Evolutionary conservation across 2,888 invertebrate species (phyloP).

Genomic region (Rugalucina vietnamica): DNA sequence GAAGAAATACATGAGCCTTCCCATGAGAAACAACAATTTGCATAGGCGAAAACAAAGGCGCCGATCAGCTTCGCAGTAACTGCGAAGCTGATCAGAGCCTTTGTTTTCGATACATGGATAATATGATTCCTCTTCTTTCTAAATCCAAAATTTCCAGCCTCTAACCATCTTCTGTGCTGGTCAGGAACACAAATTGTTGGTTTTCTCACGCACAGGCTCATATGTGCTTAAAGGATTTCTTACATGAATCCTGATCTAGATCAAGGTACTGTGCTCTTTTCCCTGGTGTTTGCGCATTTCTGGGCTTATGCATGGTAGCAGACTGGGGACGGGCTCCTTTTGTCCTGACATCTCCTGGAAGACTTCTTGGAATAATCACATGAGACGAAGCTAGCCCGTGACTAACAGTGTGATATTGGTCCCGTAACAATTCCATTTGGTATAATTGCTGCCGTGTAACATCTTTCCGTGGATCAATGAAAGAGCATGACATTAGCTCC

Average conservation of each 20-base stretch:
- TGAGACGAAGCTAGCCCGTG: conserved; percentile 67
- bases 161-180: too few relatives aligned
- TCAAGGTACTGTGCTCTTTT: background rate
- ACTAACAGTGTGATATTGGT: conserved; percentile 66
- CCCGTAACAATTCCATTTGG: conserved; percentile 71
- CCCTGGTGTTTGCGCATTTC: background rate
- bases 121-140: too few relatives aligned
- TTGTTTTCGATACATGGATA: too few relatives aligned
- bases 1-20: too few relatives aligned
- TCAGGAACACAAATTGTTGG: too few relatives aligned
- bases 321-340: conserved; percentile 43
- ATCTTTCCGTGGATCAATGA: conserved; percentile 63
- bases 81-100: too few relatives aligned
- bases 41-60: too few relatives aligned
- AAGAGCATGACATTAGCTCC: conserved; percentile 66
- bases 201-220: too few relatives aligned
- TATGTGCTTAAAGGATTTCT: too few relatives aligned
- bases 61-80: too few relatives aligned
- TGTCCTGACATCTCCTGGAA: conserved; percentile 60
- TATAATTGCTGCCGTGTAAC: conserved; percentile 66
- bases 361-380: conserved; percentile 66
- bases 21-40: too few relatives aligned
- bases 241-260: conserved; percentile 44
- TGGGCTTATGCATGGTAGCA: conserved; percentile 10
- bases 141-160: too few relatives aligned